Evolutionary conservation across 2,797 vertebrate genomes (phyloP).

Genomic region (Lycodopsis pacificus): DNA sequence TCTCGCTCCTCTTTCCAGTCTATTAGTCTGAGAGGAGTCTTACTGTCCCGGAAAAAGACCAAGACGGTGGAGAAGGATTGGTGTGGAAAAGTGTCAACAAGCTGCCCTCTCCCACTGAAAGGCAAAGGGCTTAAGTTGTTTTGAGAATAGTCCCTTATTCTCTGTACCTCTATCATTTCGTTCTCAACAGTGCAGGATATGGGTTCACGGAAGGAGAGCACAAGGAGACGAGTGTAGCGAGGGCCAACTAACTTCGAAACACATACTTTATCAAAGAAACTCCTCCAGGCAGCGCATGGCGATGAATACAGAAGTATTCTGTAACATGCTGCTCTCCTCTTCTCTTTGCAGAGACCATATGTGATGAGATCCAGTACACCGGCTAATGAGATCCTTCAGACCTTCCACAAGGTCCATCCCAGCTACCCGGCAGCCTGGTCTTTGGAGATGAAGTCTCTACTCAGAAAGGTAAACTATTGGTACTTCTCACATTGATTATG

Average conservation of each 20-base stretch:
- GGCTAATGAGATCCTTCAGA: constrained; percentile 88
- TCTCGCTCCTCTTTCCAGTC: neutral
- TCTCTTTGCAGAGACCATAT: constrained; percentile 90
- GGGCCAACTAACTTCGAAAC: constrained; percentile 29
- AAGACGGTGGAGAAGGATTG: neutral
- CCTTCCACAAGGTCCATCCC: constrained; percentile 89
- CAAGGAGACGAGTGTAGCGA: constrained; percentile 6
- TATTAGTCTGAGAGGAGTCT: neutral
- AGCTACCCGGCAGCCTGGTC: constrained; percentile 93
- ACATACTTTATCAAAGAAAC: constrained; percentile 40
- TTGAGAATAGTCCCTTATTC: neutral
- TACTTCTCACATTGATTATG: neutral
- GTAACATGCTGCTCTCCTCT: constrained; percentile 9
- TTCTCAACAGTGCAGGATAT: constrained; percentile 38
- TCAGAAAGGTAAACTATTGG: constrained; percentile 83
- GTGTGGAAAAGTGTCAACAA: constrained; percentile 15
- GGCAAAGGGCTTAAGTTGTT: neutral
- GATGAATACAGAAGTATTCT: constrained; percentile 18
- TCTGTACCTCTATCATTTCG: constrained; percentile 28
- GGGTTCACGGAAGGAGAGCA: constrained; percentile 18
- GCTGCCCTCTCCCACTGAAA: neutral
- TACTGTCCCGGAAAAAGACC: neutral
- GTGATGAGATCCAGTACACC: constrained; percentile 91
- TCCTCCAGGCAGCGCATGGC: constrained; percentile 6
- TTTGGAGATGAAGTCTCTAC: constrained; percentile 88